Evolutionary conservation across 2,113 vertebrate species (phyloP).

Genomic region (Chamaea fasciata): DNA sequence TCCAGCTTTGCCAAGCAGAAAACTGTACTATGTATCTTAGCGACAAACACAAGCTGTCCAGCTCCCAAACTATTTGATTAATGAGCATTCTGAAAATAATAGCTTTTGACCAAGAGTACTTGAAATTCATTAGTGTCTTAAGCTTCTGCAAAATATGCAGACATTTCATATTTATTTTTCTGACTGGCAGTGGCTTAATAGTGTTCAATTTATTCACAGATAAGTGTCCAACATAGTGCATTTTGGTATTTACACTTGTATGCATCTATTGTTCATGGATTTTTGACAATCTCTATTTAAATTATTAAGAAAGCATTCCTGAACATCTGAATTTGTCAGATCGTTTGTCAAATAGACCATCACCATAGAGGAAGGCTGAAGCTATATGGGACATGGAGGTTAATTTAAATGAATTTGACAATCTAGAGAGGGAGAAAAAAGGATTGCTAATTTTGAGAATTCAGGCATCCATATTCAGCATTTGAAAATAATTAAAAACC

Average conservation of each 20-base stretch:
- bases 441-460: not conserved
- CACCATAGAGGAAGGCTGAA: not conserved
- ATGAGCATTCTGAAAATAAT: slow-evolving; percentile 24
- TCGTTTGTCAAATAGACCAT: not conserved
- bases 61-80: slow-evolving; percentile 18
- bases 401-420: not conserved
- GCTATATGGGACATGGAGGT: not conserved
- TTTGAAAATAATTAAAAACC: not conserved
- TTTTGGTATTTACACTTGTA: not conserved
- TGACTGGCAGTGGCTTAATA: slow-evolving; percentile 2
- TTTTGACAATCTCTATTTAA: not conserved
- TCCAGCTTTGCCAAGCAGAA: not conserved
- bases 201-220: not conserved
- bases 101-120: not conserved
- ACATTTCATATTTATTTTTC: not conserved
- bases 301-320: not conserved
- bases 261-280: not conserved
- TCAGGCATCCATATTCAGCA: not conserved
- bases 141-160: not conserved
- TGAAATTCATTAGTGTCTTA: not conserved
- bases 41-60: not conserved
- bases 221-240: not conserved
- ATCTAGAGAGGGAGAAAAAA: not conserved
- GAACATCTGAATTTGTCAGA: not conserved
- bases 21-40: not conserved